Conservation (phyloP, 2,888 invertebrate species). For the Pterostichus niger region DNA sequence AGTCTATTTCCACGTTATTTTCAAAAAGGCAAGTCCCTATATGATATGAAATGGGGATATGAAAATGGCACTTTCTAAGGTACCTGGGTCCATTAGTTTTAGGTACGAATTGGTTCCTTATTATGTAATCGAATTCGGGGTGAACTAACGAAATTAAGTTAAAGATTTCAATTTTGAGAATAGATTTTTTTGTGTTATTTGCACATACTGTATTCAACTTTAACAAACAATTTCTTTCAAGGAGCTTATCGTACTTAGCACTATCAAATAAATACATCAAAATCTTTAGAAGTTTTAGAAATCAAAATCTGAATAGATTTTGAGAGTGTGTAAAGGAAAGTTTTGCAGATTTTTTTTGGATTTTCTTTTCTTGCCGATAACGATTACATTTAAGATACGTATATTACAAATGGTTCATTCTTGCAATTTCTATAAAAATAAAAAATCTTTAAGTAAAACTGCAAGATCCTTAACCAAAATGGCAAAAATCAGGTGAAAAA, state of each 20-base stretch:
- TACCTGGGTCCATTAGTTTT: conserved; percentile 63
- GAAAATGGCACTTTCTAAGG: conserved; percentile 66
- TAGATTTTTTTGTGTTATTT: conserved; percentile 6
- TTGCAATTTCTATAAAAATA: conserved; percentile 54
- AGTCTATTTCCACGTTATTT: conserved; percentile 59
- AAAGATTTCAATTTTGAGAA: conserved; percentile 14
- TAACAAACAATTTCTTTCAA: not conserved
- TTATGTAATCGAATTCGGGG: conserved; percentile 50
- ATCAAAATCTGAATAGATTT: not conserved
- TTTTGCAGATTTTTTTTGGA: conserved; percentile 10
- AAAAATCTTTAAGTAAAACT: conserved; percentile 51
- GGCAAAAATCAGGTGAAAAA: conserved; percentile 56
- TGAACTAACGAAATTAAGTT: not conserved
- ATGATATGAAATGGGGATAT: conserved; percentile 66
- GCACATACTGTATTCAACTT: conserved; percentile 41
- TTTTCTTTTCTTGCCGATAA: conserved; percentile 28
- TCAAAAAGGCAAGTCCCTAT: conserved; percentile 67
- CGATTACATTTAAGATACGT: conserved; percentile 51
- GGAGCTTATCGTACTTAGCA: conserved; percentile 17
- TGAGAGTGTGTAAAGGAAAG: conserved; percentile 3
- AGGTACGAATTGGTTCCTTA: conserved; percentile 59
- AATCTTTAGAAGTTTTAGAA: not conserved
- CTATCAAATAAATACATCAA: conserved; percentile 14
- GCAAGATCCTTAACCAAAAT: conserved; percentile 51
- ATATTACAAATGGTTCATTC: conserved; percentile 36